phyloP scores from a whole-genome alignment of 2,797 vertebrate genomes.

The Pseudochirops cupreus region DNA sequence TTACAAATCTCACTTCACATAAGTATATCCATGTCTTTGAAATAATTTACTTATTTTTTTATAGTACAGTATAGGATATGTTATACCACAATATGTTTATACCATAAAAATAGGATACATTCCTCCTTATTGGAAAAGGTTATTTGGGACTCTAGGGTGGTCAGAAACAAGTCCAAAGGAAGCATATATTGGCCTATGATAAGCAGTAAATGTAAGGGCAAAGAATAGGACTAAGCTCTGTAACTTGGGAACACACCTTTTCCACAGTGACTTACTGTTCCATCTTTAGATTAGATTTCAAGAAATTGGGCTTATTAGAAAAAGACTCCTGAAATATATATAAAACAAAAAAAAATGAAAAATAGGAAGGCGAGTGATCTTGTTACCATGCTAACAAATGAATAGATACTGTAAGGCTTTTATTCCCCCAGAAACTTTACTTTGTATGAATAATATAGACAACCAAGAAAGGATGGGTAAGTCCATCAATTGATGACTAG shows the following conservation, averaged over 20 bases:
- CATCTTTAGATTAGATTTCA: background rate
- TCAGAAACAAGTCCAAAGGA: background rate
- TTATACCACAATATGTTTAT: background rate
- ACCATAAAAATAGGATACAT: background rate
- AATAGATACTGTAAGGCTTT: background rate
- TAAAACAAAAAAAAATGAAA: background rate
- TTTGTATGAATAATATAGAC: background rate
- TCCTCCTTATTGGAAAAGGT: background rate
- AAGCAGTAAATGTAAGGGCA: background rate
- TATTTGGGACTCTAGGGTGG: background rate
- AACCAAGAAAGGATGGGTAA: background rate
- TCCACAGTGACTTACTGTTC: background rate
- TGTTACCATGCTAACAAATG: background rate
- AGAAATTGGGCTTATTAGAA: background rate
- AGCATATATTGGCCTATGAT: background rate
- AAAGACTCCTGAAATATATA: background rate
- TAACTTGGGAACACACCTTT: background rate
- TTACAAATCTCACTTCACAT: background rate
- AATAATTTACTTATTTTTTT: background rate
- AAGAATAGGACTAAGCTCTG: background rate
- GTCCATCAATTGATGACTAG: background rate
- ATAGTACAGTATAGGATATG: background rate
- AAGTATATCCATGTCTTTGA: background rate
- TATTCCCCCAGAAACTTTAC: background rate
- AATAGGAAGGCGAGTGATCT: background rate